Evolutionary conservation across 2,113 vertebrate genomes (phyloP).

Genomic region (Mus spicilegus): DNA sequence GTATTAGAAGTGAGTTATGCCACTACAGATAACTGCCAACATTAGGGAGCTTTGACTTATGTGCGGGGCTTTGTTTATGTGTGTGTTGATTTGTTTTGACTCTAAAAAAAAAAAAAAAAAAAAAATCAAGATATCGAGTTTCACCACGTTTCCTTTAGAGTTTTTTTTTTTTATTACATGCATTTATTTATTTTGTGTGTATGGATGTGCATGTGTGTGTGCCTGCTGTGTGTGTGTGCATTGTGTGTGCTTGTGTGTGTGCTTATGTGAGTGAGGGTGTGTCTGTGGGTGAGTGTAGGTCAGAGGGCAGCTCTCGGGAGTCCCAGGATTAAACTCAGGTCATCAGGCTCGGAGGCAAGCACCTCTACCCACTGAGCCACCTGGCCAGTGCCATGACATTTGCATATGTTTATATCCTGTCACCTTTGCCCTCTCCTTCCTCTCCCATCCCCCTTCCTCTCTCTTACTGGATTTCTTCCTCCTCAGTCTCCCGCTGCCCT

Average conservation of each 20-base stretch:
- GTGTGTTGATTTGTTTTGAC: background rate
- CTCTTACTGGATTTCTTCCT: background rate
- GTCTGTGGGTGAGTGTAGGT: background rate
- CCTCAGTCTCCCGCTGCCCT: background rate
- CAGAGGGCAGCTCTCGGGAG: background rate
- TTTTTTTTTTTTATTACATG: background rate
- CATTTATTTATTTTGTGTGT: background rate
- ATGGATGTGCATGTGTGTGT: background rate
- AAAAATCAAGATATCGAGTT: background rate
- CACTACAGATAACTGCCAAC: background rate
- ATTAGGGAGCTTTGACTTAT: background rate
- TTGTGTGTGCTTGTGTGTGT: no score
- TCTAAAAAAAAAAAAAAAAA: background rate
- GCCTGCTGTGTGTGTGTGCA: background rate
- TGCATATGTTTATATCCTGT: background rate
- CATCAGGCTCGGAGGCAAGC: background rate
- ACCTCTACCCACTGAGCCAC: background rate
- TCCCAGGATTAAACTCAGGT: background rate
- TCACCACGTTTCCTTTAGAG: background rate
- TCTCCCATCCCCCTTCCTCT: no score
- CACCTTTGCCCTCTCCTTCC: no score
- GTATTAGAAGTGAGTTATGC: background rate
- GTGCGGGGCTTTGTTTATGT: background rate
- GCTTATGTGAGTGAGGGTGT: background rate
- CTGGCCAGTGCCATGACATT: background rate